Evolutionary conservation across 2,888 invertebrate genomes (phyloP), one percentile per base, ranked within the genome.

Genomic region (Andrena fulva): DNA sequence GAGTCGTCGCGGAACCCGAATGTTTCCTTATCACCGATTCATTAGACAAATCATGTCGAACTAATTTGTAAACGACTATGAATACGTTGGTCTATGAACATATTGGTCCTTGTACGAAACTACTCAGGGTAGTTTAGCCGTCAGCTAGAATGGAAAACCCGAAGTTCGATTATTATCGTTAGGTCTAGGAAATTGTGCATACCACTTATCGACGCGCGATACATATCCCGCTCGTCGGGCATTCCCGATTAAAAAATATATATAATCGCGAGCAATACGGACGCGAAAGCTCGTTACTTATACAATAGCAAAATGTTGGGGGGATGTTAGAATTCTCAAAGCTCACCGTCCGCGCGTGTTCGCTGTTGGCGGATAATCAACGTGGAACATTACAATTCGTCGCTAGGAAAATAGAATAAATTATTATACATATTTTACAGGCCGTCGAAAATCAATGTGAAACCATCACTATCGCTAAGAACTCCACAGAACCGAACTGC

Each of bases 41-140:
- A 20, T 42, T 2, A 50, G 20, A 7, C 16, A 24, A 8, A 52
- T 35, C 60, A 33, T 48, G 50, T 2, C 50, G 42, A 71, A 33
- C 12, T 60, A 20, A 35, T 29, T 27, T 10, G 27, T 7, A 24
- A 56, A 56, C 42, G 29, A 35, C 56, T 50, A 42, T 35, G 31
- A 62, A 42, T 20, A 59, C 20, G 24, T 77, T 80, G 67, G 71
- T 80, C 80, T 80, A 80, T 29, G 20, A 80, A 80, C 80, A 29
- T 20, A 72, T 80, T 80, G 80, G 80, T 80, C 80, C 80, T 80
- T 80, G 68, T 54, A 59, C 62, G 64, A 70, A 60, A 75, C 75
- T 80, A 74, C 66, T 60, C 54, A 7, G 81, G 50, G 69, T 69
- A 52, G 60, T 67, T 79, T 62, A 48, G 10, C 50, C 56, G n/a